Percentiles rank a stretch among this genome's conserved stretches.
These are phyloP conservation scores for Nephotettix cincticeps DNA, from an alignment of 1,140 invertebrate genomes.

Conservation along the genomic window DNA sequence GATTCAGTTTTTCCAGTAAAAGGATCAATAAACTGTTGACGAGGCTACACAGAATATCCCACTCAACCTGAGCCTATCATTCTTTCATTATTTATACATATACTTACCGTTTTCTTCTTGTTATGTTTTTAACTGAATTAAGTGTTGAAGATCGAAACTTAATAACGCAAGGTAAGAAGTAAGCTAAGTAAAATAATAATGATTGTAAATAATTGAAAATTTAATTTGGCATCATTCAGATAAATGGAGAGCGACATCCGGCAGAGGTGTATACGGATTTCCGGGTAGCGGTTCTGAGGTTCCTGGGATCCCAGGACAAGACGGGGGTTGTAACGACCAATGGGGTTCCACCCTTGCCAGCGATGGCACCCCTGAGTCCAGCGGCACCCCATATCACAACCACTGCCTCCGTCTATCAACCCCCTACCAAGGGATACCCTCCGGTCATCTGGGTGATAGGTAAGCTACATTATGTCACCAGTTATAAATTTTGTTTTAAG, in stretches of 20 bases:
- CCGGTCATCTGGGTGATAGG: constrained; percentile 73
- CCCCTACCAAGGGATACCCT: constrained; percentile 51
- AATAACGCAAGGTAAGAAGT: too few relatives aligned
- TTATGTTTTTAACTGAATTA: too few relatives aligned
- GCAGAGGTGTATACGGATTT: constrained; percentile 81
- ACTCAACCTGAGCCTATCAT: too few relatives aligned
- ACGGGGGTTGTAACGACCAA: constrained; percentile 17
- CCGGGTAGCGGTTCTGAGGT: constrained; percentile 66
- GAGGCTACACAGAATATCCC: too few relatives aligned
- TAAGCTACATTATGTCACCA: too few relatives aligned
- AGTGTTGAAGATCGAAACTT: too few relatives aligned
- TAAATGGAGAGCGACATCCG: constrained; percentile 80
- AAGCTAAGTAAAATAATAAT: not conserved
- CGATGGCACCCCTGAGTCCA: too few relatives aligned
- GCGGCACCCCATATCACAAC: constrained; percentile 17
- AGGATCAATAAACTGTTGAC: too few relatives aligned
- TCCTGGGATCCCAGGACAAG: constrained; percentile 53
- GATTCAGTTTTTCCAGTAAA: too few relatives aligned
- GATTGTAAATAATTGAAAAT: not conserved
- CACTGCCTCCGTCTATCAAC: constrained; percentile 35
- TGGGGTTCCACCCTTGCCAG: not conserved
- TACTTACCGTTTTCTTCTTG: too few relatives aligned
- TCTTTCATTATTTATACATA: too few relatives aligned
- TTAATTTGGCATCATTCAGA: constrained; percentile 51
- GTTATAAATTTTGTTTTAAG: too few relatives aligned